Base-by-base conservation (phyloP, 2,797 vertebrate genomes). In the Phrynocephalus vlangalii region DNA sequence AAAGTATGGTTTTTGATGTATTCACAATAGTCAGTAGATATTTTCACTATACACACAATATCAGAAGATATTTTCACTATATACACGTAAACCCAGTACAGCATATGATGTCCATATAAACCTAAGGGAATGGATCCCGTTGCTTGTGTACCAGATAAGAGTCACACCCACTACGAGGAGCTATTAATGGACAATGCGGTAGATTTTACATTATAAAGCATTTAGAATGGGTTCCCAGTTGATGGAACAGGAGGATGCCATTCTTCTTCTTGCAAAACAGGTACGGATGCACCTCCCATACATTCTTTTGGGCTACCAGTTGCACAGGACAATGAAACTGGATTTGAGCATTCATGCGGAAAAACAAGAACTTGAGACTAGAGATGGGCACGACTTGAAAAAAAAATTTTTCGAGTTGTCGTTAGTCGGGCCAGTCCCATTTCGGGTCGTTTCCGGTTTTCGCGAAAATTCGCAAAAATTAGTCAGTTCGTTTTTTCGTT, bases 1-100 rank as follows among this genome's bases (percentile, higher is more conserved):
- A 99, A 99, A 99, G 97, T 98, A 98, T 99, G 97, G 97, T 98
- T 99, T 99, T 98, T 99, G 98, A 98, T 98, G 98, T 98, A 98
- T 97, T 96, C 97, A 97, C 96, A 90, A 3, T 96, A 89, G 89
- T 93, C 82, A 91, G 82, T 89, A 88, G 86, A 92, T 93, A 91
- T 93, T 95, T 94, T 92, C 91, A 91, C 86, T 2, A 15, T 52
- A 73, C 6, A 72, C 11, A n/a, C 1, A 1, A 33, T n/a, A 38
- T 93, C 82, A 91, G 82, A 88, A 88, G 86, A 92, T 93, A 91
- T 93, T 95, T 94, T 92, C 90, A 91, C 86, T 2, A 15, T 52
- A 73, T 3, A 72, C 11, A n/a, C 71, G 28, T 26, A 52, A 18
- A 70, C 38, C 68, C 11, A 67, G n/a, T 67, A 6, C 18, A 38